A percentile compares a stretch with the other conserved stretches of the same genome.
Conservation (phyloP, 2,113 vertebrate genomes). For the Cathartes aura region DNA sequence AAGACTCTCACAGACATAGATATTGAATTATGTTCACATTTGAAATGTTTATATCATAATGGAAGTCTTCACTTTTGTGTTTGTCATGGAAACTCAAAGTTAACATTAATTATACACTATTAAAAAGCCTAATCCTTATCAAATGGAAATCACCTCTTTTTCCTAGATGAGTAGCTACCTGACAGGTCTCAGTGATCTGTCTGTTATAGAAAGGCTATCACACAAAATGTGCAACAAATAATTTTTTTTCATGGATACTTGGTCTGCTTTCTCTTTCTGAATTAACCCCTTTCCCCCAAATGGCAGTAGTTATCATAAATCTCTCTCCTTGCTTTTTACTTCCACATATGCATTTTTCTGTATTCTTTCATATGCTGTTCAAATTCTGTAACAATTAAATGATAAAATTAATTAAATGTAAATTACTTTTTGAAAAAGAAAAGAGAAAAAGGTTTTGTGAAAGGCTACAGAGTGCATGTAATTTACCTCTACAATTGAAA, state of each 20-base stretch:
- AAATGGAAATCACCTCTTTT: constrained; percentile 29
- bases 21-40: neutral
- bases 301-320: neutral
- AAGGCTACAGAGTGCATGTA: neutral
- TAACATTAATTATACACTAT: constrained; percentile 1
- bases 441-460: neutral
- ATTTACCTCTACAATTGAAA: constrained; percentile 32
- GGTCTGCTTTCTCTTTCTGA: neutral
- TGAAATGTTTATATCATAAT: constrained; percentile 38
- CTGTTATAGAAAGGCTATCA: neutral
- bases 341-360: neutral
- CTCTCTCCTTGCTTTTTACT: neutral
- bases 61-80: constrained; percentile 8
- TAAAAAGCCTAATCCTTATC: constrained; percentile 36
- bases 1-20: neutral
- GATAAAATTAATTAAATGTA: constrained; percentile 67
- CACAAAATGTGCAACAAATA: neutral
- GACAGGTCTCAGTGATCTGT: neutral
- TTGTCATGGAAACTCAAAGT: constrained; percentile 21
- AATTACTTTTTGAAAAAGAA: constrained; percentile 39
- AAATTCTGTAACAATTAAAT: constrained; percentile 56
- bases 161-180: neutral
- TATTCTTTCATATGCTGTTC: neutral
- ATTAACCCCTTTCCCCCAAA: neutral
- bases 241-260: neutral